Conservation (phyloP, 2,888 invertebrate species). For the Halictus quadricinctus region DNA sequence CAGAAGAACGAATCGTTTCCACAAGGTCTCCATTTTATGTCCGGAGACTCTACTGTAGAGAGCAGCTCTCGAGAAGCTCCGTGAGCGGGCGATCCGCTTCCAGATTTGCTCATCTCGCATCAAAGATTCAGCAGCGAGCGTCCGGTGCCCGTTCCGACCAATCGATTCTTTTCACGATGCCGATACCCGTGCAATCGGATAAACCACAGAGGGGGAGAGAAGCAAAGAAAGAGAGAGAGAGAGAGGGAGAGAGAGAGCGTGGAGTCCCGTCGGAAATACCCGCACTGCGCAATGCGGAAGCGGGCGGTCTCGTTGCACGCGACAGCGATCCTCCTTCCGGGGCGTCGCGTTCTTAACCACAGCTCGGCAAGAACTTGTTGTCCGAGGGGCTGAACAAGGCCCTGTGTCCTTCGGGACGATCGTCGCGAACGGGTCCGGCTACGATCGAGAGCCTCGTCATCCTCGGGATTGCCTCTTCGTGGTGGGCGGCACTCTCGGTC, state of each 20-base stretch:
- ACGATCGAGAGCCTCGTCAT: slow-evolving; percentile 27
- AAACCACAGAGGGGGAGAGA: slow-evolving; percentile 3
- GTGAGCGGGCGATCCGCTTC: not conserved
- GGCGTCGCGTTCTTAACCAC: slow-evolving; percentile 60
- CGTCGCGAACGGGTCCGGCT: slow-evolving; percentile 29
- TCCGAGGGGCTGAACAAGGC: slow-evolving; percentile 60
- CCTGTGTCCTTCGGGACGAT: slow-evolving; percentile 18
- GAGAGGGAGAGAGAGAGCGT: not conserved
- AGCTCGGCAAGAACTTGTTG: slow-evolving; percentile 28
- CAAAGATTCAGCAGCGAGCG: slow-evolving; percentile 3
- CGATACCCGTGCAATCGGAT: slow-evolving; percentile 21
- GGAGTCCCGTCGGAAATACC: slow-evolving; percentile 4
- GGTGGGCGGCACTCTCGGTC: not conserved
- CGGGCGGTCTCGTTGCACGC: slow-evolving; percentile 16
- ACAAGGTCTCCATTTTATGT: not conserved
- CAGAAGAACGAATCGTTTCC: not conserved
- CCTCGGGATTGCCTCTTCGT: not conserved
- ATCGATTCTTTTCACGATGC: slow-evolving; percentile 14
- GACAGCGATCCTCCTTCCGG: slow-evolving; percentile 17
- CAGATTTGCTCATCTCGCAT: not conserved
- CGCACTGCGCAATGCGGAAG: slow-evolving; percentile 57
- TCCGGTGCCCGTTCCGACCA: not conserved
- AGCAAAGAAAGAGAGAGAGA: not conserved
- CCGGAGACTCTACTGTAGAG: not conserved
- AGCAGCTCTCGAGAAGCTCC: not conserved